phyloP scores from a whole-genome alignment of 1,140 invertebrate genomes.

The Sycophaga agraensis region DNA sequence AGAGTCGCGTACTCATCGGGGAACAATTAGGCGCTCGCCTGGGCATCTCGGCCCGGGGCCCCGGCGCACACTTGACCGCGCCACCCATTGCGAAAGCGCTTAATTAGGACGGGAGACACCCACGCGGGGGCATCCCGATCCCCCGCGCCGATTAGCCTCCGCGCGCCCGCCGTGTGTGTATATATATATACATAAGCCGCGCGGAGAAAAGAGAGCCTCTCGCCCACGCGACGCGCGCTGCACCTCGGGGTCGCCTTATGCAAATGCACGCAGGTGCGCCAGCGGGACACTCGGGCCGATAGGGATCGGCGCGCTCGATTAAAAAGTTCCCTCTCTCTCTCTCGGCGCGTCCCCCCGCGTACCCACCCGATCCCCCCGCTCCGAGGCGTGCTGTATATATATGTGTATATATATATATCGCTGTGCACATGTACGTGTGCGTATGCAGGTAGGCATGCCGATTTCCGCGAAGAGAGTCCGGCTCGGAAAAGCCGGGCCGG shows the following conservation, averaged over 20 bases:
- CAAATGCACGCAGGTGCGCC: slow-evolving; percentile 46
- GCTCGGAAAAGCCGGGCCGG: too few relatives aligned
- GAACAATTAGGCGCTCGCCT: too few relatives aligned
- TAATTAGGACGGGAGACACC: slow-evolving; percentile 40
- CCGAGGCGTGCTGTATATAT: background rate
- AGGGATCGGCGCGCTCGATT: slow-evolving; percentile 29
- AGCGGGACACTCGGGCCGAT: slow-evolving; percentile 35
- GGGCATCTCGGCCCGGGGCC: background rate
- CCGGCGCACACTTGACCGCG: slow-evolving; percentile 1
- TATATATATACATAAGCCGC: background rate
- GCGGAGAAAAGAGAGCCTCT: slow-evolving; percentile 33
- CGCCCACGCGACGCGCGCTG: slow-evolving; percentile 7
- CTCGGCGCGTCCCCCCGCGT: background rate
- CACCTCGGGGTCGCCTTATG: slow-evolving; percentile 36
- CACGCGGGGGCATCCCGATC: too few relatives aligned
- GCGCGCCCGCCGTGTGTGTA: too few relatives aligned
- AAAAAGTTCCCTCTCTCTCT: background rate
- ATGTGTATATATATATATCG: background rate
- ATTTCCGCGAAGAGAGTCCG: too few relatives aligned
- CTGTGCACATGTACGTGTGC: too few relatives aligned
- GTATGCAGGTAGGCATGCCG: too few relatives aligned
- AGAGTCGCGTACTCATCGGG: too few relatives aligned
- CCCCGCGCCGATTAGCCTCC: too few relatives aligned
- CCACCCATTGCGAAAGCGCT: slow-evolving; percentile 42
- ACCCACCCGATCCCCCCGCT: background rate